Base-by-base conservation (phyloP, 2,888 invertebrate genomes). In the Rotaria magnacalcarata region DNA sequence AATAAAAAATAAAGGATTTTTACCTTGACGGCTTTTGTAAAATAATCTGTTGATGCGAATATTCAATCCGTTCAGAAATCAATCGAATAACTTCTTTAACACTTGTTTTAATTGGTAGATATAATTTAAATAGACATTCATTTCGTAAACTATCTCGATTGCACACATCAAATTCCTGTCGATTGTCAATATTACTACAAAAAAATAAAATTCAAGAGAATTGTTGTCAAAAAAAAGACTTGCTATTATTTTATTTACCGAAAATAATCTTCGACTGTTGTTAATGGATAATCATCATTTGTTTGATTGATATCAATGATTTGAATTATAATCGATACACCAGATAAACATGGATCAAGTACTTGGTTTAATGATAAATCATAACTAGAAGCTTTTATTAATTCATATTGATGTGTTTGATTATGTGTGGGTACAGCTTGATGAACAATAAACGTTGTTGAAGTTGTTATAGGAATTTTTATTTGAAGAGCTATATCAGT, bases 1-100 rank as follows among this genome's bases (percentile, higher is more conserved):
- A 54, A 54, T 6, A 54, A 67, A 27, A 34, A 6, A 27, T 2
- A 24, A 11, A 60, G 11, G 14, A n/a, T 34, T 34, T 3, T 27
- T 67, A 67, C 67, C 14, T 67, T 19, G 67, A 67, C 6, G 67
- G 67, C 34, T 67, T 67, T 34, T 34, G 67, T 67, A 67, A 67
- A 34, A 67, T 67, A 34, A 67, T 67, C 24, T 67, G 67, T 67
- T 67, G 34, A 34, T 80, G 47, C 11, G 43, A 43, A 47, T 80
- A 47, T 80, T 80, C 80, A 16, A 80, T 80, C n/a, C 80, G 19
- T 80, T 80, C 80, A n/a, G 80, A 47, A 80, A 80, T 47, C n/a
- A 80, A 80, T 47, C 47, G 80, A 47, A 80, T 80, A n/a, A 80
- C 80, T 47, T 80, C 80, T 80, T 80, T 80, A 47, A 80, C 47